Evolutionary conservation across 35 echinoderm and acorn worm genomes (phyloP).

Genomic region (Apostichopus californicus): DNA sequence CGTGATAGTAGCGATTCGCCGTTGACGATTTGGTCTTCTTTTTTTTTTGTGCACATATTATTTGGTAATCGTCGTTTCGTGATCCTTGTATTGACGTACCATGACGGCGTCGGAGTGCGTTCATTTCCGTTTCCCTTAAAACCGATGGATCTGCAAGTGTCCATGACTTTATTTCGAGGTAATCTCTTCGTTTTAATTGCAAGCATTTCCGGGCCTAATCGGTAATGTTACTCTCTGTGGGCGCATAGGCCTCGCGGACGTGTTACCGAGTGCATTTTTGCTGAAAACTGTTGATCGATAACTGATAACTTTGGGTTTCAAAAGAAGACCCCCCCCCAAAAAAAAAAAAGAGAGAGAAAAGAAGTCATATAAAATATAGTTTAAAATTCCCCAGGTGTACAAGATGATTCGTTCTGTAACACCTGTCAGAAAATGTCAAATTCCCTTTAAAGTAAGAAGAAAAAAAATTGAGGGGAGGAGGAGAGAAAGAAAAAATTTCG

Average conservation of each 20-base stretch:
- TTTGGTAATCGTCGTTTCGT: constrained; percentile 22
- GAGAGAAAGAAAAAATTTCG: not conserved
- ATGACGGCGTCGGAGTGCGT: constrained; percentile 42
- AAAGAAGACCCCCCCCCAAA: not conserved
- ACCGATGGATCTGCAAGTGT: constrained; percentile 40
- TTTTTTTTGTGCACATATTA: not conserved
- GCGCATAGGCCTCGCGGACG: constrained; percentile 34
- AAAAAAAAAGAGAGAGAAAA: not conserved
- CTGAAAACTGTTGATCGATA: constrained; percentile 44
- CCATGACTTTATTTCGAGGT: constrained; percentile 29
- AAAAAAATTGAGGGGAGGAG: not conserved
- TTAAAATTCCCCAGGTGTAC: constrained; percentile 34
- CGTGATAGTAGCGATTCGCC: constrained; percentile 42
- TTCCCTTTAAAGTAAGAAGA: not conserved
- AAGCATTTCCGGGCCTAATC: constrained; percentile 43
- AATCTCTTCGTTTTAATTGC: constrained; percentile 49
- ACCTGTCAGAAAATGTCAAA: constrained; percentile 50
- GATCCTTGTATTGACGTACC: constrained; percentile 42
- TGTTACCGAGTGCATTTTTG: constrained; percentile 29
- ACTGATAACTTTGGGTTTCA: constrained; percentile 17
- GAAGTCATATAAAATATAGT: constrained; percentile 25
- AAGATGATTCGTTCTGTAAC: constrained; percentile 15
- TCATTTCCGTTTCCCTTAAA: constrained; percentile 42
- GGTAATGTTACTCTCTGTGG: constrained; percentile 34
- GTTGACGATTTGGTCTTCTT: not conserved